These are phyloP conservation scores for Mactra quadrangularis DNA, from an alignment of 1,140 invertebrate genomes.

Conservation along the genomic window DNA sequence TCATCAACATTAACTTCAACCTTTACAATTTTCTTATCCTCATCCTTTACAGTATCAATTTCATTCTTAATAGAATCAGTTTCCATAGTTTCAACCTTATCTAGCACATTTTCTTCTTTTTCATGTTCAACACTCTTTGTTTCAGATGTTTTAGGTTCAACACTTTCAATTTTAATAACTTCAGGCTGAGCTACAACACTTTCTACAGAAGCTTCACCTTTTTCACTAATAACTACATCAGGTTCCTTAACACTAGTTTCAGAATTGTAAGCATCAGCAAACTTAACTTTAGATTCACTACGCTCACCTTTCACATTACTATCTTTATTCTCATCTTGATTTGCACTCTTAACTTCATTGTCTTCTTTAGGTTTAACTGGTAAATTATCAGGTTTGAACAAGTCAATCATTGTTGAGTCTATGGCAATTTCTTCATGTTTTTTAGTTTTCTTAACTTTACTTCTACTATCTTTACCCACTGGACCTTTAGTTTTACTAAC, in stretches of 20 bases:
- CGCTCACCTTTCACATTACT: conserved; percentile 4
- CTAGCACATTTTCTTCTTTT: conserved; percentile 6
- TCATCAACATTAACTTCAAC: background rate
- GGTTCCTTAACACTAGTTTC: background rate
- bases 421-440: conserved; percentile 46
- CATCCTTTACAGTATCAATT: background rate
- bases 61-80: background rate
- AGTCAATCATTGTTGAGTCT: conserved; percentile 51
- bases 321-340: background rate
- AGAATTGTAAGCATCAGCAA: conserved; percentile 8
- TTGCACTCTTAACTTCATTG: background rate
- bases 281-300: conserved; percentile 21
- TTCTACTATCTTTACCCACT: conserved; percentile 31
- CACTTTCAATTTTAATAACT: conserved; percentile 12
- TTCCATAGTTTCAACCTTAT: conserved; percentile 26
- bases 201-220: background rate
- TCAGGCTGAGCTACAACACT: background rate
- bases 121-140: background rate
- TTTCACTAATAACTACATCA: conserved; percentile 3
- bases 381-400: conserved; percentile 57
- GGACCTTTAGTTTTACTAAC: background rate
- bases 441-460: conserved; percentile 53
- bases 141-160: background rate
- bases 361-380: conserved; percentile 33
- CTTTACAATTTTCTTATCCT: background rate